phyloP scores from a whole-genome alignment of 2,888 invertebrate genomes.

The Carterocephalus palaemon region DNA sequence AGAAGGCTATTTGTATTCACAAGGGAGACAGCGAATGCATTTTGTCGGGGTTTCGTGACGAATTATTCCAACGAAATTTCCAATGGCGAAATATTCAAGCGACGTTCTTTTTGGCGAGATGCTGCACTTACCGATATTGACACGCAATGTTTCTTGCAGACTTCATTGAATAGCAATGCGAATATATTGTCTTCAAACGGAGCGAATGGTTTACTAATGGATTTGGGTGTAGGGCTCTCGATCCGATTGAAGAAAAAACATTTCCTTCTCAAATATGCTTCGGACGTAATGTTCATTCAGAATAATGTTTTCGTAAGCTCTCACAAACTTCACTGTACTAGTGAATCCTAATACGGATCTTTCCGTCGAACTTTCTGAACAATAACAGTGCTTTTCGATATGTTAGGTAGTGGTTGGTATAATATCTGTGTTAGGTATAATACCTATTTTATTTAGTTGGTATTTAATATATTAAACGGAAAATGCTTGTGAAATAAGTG shows the following conservation, averaged over 20 bases:
- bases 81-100: slow-evolving; percentile 36
- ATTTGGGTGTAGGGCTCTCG: not conserved
- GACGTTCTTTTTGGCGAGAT: slow-evolving; percentile 34
- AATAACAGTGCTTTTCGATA: not conserved
- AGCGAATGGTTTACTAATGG: slow-evolving; percentile 9
- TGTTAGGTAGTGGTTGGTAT: not conserved
- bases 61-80: slow-evolving; percentile 35
- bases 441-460: too few relatives aligned
- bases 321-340: not conserved
- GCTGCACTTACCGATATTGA: slow-evolving; percentile 27
- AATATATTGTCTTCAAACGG: slow-evolving; percentile 7
- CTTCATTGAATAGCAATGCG: slow-evolving; percentile 17
- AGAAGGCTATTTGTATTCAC: slow-evolving; percentile 48
- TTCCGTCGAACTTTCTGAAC: not conserved
- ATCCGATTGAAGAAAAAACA: too few relatives aligned
- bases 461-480: not conserved
- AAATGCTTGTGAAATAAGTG: not conserved
- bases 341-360: not conserved
- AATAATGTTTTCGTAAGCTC: too few relatives aligned
- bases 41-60: slow-evolving; percentile 36
- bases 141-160: slow-evolving; percentile 26
- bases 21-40: slow-evolving; percentile 38
- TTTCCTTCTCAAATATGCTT: too few relatives aligned
- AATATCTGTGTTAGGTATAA: too few relatives aligned
- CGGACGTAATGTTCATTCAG: too few relatives aligned